Evolutionary conservation across 2,888 invertebrate genomes (phyloP).

Genomic region (Caenorhabditis sp.): DNA sequence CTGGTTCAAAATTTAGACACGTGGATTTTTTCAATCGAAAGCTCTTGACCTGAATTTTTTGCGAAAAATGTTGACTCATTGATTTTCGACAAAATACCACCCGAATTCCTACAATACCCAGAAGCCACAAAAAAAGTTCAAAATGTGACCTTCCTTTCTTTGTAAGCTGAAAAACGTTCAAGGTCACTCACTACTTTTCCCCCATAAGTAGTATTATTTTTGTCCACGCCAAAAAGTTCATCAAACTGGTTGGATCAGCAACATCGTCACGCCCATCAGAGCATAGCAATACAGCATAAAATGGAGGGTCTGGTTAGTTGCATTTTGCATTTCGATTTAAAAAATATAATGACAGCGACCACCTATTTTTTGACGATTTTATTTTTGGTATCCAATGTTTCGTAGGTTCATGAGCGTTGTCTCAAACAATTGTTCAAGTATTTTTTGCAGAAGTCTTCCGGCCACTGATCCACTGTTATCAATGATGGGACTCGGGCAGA

Average conservation of each 20-base stretch:
- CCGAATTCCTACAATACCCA: too few relatives aligned
- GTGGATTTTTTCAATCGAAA: too few relatives aligned
- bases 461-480: conserved; percentile 17
- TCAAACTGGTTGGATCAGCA: background rate
- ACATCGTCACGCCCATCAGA: conserved; percentile 41
- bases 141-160: too few relatives aligned
- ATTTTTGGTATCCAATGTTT: conserved; percentile 7
- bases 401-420: background rate
- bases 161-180: background rate
- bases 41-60: too few relatives aligned
- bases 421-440: conserved; percentile 3
- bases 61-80: too few relatives aligned
- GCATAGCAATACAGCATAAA: conserved; percentile 21
- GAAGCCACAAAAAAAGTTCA: too few relatives aligned
- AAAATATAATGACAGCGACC: conserved; percentile 10
- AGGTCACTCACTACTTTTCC: conserved; percentile 8
- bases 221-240: background rate
- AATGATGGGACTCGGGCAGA: conserved; percentile 20
- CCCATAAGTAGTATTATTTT: background rate
- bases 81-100: too few relatives aligned
- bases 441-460: conserved; percentile 21
- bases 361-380: background rate
- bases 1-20: too few relatives aligned
- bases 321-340: conserved; percentile 12
- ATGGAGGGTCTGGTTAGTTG: conserved; percentile 18